Percentiles rank a stretch among this genome's conserved stretches.
These are phyloP conservation scores for Campoletis raptor DNA, from an alignment of 2,888 invertebrate species.

Conservation along the genomic window DNA sequence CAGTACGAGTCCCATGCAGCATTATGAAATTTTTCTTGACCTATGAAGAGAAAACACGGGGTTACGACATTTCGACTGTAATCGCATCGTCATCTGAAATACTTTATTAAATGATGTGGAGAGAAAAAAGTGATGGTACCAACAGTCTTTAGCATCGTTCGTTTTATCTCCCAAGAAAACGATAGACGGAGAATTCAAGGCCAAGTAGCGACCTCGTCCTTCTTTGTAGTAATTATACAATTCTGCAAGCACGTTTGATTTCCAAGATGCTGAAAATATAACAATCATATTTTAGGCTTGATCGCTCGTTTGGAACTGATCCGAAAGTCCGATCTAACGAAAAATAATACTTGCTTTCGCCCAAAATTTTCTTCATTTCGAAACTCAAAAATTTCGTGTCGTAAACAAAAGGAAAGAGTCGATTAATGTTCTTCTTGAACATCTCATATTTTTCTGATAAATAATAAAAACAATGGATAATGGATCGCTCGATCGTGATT, in stretches of 20 bases:
- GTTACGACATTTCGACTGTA: background rate
- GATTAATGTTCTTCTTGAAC: constrained; percentile 88
- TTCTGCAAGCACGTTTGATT: constrained; percentile 86
- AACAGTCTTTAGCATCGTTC: background rate
- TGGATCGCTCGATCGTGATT: background rate
- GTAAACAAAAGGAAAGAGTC: constrained; percentile 89
- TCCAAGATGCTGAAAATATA: constrained; percentile 84
- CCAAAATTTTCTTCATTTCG: constrained; percentile 85
- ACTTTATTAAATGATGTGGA: background rate
- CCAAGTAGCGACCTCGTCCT: constrained; percentile 74
- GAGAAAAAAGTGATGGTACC: background rate
- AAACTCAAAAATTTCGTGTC: constrained; percentile 91
- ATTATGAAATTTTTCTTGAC: constrained; percentile 86
- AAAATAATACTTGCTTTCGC: constrained; percentile 77
- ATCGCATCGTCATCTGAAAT: background rate
- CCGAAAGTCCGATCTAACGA: background rate
- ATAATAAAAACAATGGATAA: constrained; percentile 32
- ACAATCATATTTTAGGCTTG: background rate
- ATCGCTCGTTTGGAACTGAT: background rate
- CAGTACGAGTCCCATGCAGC: constrained; percentile 95
- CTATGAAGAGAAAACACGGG: constrained; percentile 62
- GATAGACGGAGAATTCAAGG: constrained; percentile 53
- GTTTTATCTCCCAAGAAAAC: background rate
- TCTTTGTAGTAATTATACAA: constrained; percentile 88
- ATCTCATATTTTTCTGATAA: constrained; percentile 86